phyloP scores from a whole-genome alignment of 2,888 invertebrate species.

The Nymphalis c-album region DNA sequence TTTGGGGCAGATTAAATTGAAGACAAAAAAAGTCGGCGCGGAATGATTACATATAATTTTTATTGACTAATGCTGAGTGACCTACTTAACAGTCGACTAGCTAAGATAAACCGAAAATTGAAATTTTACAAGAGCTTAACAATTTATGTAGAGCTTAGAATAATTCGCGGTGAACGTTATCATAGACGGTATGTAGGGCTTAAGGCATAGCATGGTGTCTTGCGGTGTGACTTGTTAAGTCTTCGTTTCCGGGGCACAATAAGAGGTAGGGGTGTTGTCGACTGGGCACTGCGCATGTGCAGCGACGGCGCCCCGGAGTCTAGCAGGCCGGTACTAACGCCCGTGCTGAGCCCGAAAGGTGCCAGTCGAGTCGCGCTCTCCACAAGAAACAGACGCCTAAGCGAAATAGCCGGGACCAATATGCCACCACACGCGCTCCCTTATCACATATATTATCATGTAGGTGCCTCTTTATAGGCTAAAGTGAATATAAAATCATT shows the following conservation, averaged over 20 bases:
- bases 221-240: constrained; percentile 74
- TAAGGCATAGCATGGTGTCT: constrained; percentile 51
- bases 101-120: neutral
- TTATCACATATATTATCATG: constrained; percentile 48
- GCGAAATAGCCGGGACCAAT: constrained; percentile 38
- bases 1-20: no score
- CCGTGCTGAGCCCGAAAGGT: constrained; percentile 60
- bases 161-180: constrained; percentile 14
- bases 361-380: constrained; percentile 67
- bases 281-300: constrained; percentile 75
- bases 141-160: neutral
- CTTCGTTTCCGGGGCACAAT: constrained; percentile 75
- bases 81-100: neutral
- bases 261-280: constrained; percentile 76
- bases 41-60: no score
- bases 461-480: constrained; percentile 44
- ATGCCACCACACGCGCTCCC: constrained; percentile 50
- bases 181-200: constrained; percentile 18
- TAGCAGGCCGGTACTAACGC: constrained; percentile 71
- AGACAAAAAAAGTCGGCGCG: no score
- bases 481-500: neutral
- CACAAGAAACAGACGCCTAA: constrained; percentile 54
- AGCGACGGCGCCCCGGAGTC: constrained; percentile 73
- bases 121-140: neutral
- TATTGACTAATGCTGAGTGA: neutral